Conservation (phyloP, 2,113 vertebrate genomes). For the Neomonachus schauinslandi region DNA sequence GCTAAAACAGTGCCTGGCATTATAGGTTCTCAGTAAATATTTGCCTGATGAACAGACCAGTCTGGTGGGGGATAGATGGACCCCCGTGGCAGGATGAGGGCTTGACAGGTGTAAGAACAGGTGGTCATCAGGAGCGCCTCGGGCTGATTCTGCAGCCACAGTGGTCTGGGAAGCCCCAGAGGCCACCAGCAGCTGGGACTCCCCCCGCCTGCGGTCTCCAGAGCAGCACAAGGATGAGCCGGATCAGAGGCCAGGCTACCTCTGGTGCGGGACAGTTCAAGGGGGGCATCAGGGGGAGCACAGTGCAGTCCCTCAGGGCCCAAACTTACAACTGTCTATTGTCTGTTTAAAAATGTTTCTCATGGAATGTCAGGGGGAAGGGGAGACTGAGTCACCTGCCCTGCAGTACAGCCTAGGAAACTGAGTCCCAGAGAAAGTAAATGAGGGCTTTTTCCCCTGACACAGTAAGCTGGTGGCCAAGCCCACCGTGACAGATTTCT, state of each 20-base stretch:
- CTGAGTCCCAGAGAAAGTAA: neutral
- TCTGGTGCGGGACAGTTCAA: neutral
- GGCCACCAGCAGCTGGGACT: neutral
- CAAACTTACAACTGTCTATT: neutral
- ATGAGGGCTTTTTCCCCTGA: neutral
- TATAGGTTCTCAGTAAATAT: neutral
- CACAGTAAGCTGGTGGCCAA: neutral
- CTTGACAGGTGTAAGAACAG: neutral
- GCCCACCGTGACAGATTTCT: neutral
- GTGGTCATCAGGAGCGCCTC: neutral
- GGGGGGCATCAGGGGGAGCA: neutral
- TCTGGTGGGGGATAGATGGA: neutral
- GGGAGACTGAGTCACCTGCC: neutral
- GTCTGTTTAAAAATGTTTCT: neutral
- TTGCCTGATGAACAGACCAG: neutral
- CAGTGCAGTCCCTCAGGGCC: neutral
- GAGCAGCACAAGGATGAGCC: neutral
- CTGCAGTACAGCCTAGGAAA: neutral
- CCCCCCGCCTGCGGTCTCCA: neutral
- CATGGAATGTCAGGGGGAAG: neutral
- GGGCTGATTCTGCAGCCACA: neutral
- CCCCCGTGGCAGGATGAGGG: fast-evolving
- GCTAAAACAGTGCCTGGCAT: neutral
- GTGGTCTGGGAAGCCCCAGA: neutral
- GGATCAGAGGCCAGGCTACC: neutral